Evolutionary conservation across 2,113 vertebrate species (phyloP).

Genomic region (Carollia perspicillata): DNA sequence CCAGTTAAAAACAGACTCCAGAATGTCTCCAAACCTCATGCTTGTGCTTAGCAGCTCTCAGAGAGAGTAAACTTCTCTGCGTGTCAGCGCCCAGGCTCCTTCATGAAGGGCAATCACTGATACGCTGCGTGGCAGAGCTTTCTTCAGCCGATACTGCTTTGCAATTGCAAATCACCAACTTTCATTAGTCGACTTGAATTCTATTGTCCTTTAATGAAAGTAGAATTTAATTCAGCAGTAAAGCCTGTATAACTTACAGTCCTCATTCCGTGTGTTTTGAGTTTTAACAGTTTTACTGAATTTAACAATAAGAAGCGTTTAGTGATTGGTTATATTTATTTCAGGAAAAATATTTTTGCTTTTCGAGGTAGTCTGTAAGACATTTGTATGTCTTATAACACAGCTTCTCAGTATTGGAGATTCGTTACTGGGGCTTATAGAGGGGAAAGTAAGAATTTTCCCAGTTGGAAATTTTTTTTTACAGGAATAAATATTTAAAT

Average conservation of each 20-base stretch:
- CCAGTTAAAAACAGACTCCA: conserved; percentile 6
- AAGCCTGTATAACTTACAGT: background rate
- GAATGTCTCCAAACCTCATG: background rate
- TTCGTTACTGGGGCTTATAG: background rate
- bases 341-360: conserved; percentile 16
- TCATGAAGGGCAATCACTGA: conserved; percentile 53
- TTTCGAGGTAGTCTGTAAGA: background rate
- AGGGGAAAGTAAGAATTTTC: background rate
- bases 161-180: conserved; percentile 56
- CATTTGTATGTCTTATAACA: background rate
- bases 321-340: background rate
- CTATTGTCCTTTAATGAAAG: conserved; percentile 58
- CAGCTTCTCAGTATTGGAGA: background rate
- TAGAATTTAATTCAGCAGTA: conserved; percentile 50
- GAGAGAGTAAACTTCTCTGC: background rate
- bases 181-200: background rate
- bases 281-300: conserved; percentile 39
- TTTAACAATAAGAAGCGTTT: conserved; percentile 31
- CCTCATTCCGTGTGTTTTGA: background rate
- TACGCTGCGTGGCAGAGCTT: background rate
- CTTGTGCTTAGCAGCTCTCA: conserved; percentile 30
- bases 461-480: background rate
- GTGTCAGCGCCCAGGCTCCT: background rate
- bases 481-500: conserved; percentile 44
- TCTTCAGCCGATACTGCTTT: conserved; percentile 43